Evolutionary conservation across 2,797 vertebrate species (phyloP).

Genomic region (Semaprochilodus insignis): DNA sequence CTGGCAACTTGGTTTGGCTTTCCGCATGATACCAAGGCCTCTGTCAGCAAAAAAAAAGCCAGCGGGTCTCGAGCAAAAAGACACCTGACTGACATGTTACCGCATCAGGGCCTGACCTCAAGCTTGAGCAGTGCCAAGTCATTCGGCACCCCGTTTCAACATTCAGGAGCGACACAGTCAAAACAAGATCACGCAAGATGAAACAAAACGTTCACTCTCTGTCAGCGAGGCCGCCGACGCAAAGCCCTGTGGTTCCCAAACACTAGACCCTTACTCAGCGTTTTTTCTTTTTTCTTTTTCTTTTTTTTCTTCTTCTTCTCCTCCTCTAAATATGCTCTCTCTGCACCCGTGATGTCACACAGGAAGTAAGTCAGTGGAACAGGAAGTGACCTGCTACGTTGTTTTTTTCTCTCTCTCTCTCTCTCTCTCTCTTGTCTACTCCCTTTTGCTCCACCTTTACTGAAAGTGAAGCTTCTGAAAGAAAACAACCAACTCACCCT

Average conservation of each 20-base stretch:
- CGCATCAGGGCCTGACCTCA: neutral
- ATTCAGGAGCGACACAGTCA: conserved; percentile 51
- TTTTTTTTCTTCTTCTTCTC: neutral
- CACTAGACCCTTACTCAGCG: conserved; percentile 60
- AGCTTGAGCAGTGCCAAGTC: conserved; percentile 24
- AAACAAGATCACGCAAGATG: conserved; percentile 48
- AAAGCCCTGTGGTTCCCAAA: conserved; percentile 57
- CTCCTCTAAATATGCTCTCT: conserved; percentile 61
- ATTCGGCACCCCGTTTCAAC: conserved; percentile 33
- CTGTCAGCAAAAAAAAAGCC: neutral
- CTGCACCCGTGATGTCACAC: conserved; percentile 64
- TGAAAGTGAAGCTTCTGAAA: conserved; percentile 66
- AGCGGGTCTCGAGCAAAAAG: neutral
- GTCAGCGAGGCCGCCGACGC: conserved; percentile 56
- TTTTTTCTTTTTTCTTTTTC: conserved; percentile 26
- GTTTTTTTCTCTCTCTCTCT: conserved; percentile 46
- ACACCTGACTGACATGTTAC: neutral
- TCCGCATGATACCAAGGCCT: neutral
- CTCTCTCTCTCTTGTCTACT: conserved; percentile 14
- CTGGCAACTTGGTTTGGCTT: conserved; percentile 26
- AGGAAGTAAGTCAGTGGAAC: conserved; percentile 67
- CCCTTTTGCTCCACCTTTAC: conserved; percentile 62
- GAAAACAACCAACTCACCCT: conserved; percentile 83
- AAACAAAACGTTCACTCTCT: conserved; percentile 46
- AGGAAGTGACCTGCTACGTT: conserved; percentile 73